Evolutionary conservation across 2,888 invertebrate species (phyloP), one percentile per base, ranked within the genome.

Genomic region (Drosophila macrospina): DNA sequence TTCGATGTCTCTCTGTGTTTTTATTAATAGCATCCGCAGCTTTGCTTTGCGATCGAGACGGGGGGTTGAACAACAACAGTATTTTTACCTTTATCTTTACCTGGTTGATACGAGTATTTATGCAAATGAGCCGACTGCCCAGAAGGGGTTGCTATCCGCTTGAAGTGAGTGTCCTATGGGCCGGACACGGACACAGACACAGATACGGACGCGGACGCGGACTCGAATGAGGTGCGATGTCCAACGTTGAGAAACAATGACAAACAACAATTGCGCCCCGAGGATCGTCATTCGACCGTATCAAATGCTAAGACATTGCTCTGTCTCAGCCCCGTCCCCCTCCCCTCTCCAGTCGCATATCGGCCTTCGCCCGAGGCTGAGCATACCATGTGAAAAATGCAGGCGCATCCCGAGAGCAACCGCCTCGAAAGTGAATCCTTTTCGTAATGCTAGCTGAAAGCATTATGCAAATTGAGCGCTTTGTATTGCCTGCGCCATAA

Each of bases 221-320:
- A 44, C 37, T 37, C 80, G 80, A 73, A 80, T 78, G 78, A 91
- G 91, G 91, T 91, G 91, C 91, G 91, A 91, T 91, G 91, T 91
- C 91, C 91, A 91, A 91, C 90, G 79, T 88, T 77, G 89, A 86
- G 81, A 86, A 83, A 91, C 89, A 91, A 91, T 89, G 81, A 87
- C 81, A 76, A 70, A 70, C 80, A 79, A 78, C 74, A 88, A 85
- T 60, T 67, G 70, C 47, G 62, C 51, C 55, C 61, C 57, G 57
- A 65, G 44, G 28, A 69, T 45, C 73, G 28, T 57, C 88, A 83
- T 78, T 89, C 88, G 80, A 77, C 89, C 88, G 80, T 86, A 73
- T 55, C 75, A 76, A 86, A 85, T 88, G 78, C 69, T 74, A 64
- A 73, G 69, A 72, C 69, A 69, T 61, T 54, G 59, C 56, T 55